Conservation (phyloP, 2,888 invertebrate genomes). For the Terebella lapidaria region DNA sequence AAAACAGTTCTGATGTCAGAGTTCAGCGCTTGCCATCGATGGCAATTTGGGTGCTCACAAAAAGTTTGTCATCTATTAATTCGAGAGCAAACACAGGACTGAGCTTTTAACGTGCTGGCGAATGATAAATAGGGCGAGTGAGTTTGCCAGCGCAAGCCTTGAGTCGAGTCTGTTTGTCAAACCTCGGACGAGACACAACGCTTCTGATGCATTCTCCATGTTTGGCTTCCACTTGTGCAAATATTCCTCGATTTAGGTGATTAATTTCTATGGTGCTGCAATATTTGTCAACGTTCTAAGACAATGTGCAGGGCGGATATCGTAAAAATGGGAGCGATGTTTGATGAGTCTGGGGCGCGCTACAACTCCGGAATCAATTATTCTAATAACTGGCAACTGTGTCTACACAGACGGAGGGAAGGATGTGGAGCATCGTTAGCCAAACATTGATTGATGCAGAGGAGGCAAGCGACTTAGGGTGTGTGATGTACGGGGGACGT, state of each 20-base stretch:
- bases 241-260: neutral
- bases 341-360: neutral
- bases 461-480: too few species aligned
- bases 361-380: conserved; percentile 2
- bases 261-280: neutral
- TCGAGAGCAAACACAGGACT: too few species aligned
- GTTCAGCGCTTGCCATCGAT: too few species aligned
- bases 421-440: neutral
- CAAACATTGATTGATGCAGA: neutral
- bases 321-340: neutral
- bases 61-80: too few species aligned
- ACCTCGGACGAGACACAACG: too few species aligned
- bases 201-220: neutral
- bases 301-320: neutral
- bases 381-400: neutral
- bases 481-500: too few species aligned
- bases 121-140: too few species aligned
- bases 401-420: neutral
- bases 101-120: too few species aligned
- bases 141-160: too few species aligned
- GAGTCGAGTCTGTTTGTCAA: too few species aligned
- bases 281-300: neutral
- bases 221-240: neutral
- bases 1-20: too few species aligned
- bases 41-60: too few species aligned